These are phyloP conservation scores for Pavo muticus DNA, from an alignment of 2,113 vertebrate species.

Conservation along the genomic window DNA sequence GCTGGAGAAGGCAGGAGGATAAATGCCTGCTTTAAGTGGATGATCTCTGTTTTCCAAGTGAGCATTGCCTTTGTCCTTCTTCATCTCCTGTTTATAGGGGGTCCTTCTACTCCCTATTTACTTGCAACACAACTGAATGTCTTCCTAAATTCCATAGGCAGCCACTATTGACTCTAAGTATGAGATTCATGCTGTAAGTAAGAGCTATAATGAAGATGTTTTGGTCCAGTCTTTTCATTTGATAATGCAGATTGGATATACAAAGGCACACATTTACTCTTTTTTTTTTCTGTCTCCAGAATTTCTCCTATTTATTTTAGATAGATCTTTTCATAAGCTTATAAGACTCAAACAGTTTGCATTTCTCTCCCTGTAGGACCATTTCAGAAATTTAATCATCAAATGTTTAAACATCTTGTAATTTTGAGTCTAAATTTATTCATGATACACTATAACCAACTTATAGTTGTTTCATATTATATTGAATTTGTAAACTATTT, in stretches of 20 bases:
- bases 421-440: neutral
- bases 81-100: neutral
- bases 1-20: neutral
- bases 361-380: neutral
- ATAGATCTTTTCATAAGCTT: neutral
- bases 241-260: neutral
- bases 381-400: neutral
- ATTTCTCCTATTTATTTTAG: neutral
- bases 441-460: neutral
- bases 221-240: slow-evolving; percentile 6
- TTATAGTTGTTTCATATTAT: neutral
- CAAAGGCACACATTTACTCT: neutral
- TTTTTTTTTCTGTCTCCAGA: neutral
- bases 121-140: neutral
- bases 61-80: neutral
- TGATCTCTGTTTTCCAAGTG: neutral
- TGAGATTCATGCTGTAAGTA: neutral
- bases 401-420: neutral
- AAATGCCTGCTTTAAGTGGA: neutral
- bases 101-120: neutral
- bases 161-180: neutral
- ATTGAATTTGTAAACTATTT: neutral
- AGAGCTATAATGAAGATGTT: neutral
- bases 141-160: neutral
- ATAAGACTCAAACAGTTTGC: neutral